Evolutionary conservation across 2,113 vertebrate genomes (phyloP).

Genomic region (Siniperca chuatsi): DNA sequence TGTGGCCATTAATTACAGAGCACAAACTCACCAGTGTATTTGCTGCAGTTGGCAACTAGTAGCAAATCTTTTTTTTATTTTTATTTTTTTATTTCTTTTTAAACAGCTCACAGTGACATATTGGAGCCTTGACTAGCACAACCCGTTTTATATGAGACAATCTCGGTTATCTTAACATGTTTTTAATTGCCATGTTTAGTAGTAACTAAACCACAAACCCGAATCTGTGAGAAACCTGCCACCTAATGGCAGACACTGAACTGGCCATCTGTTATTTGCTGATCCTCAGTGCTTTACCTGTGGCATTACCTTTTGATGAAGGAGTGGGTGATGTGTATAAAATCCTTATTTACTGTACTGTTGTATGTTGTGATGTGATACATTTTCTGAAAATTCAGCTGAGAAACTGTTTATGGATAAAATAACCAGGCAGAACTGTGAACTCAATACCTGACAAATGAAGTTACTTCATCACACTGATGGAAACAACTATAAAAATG

Average conservation of each 20-base stretch:
- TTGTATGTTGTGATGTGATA: neutral
- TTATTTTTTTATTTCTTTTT: neutral
- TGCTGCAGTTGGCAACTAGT: neutral
- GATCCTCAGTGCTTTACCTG: neutral
- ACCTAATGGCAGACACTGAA: slow-evolving; percentile 39
- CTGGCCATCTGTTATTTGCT: neutral
- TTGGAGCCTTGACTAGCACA: neutral
- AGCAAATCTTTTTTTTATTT: neutral
- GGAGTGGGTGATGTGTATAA: neutral
- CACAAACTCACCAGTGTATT: neutral
- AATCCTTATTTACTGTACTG: neutral
- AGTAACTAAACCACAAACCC: slow-evolving; percentile 9
- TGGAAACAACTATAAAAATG: neutral
- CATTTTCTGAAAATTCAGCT: neutral
- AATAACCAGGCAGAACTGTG: neutral
- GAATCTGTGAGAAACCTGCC: slow-evolving; percentile 48
- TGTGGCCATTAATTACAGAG: neutral
- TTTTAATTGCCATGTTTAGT: slow-evolving; percentile 13
- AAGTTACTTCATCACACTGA: neutral
- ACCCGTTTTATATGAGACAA: neutral
- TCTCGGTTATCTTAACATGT: neutral
- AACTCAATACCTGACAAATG: neutral
- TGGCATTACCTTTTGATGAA: neutral
- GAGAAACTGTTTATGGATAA: neutral
- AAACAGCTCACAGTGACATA: neutral